Evolutionary conservation across 2,888 invertebrate species (phyloP), one percentile per base, ranked within the genome.

Genomic region (Agonopterix arenella): DNA sequence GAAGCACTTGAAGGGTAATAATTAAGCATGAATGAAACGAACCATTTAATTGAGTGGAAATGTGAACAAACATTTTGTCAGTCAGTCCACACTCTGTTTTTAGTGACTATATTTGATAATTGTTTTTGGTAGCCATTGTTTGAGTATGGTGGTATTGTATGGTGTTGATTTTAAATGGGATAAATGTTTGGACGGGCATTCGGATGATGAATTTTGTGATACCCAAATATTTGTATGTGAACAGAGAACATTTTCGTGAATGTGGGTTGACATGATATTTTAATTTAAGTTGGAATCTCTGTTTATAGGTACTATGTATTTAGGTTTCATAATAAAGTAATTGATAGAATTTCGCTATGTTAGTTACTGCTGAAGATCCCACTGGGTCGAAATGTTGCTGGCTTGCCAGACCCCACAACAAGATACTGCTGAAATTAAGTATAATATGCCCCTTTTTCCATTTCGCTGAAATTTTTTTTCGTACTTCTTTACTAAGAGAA

Each of bases 1-100:
- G 54, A 55, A 70, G 68, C 73, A 66, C 40, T 52, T 49, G 46
- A 56, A 58, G 61, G 60, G 61, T 66, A 72, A 79, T 80, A 84
- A 84, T 84, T 82, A 81, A 77, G 70, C 80, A 77, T 83, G 81
- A 88, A 88, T 88, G 83, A 84, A 86, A 80, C 75, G 77, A 73
- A 77, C 70, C 80, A 75, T 78, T 82, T 84, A 81, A 84, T 85
- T 84, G 80, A 80, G 79, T 79, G 73, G 80, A 81, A 78, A 80
- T 79, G 79, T 76, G 77, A 80, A 80, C 74, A 76, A 84, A 82
- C 79, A 77, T 79, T 82, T 69, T 71, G 76, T 77, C 76, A 76
- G 70, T 63, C 67, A 66, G 58, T 67, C 64, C 55, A 58, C 59
- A 67, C 63, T 57, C 55, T 44, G 55, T 58, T 69, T 28, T 67